Evolutionary conservation across 2,888 invertebrate genomes (phyloP), one percentile per base, ranked within the genome.

Genomic region (Drosophila pullipes): DNA sequence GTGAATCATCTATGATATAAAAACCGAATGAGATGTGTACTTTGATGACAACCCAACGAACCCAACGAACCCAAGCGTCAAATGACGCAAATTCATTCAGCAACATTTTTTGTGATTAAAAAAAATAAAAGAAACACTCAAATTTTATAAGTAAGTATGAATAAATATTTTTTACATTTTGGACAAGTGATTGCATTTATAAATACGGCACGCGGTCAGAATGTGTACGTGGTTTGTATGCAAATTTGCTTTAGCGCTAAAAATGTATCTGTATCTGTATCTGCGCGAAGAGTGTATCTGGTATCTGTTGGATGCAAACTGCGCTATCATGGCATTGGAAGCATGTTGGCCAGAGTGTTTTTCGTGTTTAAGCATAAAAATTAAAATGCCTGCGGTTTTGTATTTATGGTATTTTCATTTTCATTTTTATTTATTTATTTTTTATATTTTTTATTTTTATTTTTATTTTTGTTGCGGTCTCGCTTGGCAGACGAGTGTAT

Each of bases 11-110:
- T 62, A 65, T 61, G 33, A 54, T 16, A 69, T 41, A 37, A 13
- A 65, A 57, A 22, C 11, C 22, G 11, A 44, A 22, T 22, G 44
- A 22, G 44, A 44, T 44, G 44, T 44, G 44, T 11, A 44, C 67
- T 67, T 58, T 57, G 63, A 73, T 73, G 63, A 30, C 76, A 70
- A 31, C 31, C 9, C 31, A 9, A 55, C 76, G 76, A 70, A 31
- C 31, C 9, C 31, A 9, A 55, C 76, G 76, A 67, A 59, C 69
- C 65, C 64, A 57, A 61, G 44, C 44, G 57, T 50, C 53, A 58
- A 85, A 62, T 87, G 84, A 85, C 87, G 85, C 80, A 84, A 84
- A 84, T 85, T 85, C 89, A 85, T 85, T 85, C 84, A 86, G 60
- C 64, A 85, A 80, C 74, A 67, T 59, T 60, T 58, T 69, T 71